Conservation (phyloP, 2,113 vertebrate species). For the Actenoides hombroni region DNA sequence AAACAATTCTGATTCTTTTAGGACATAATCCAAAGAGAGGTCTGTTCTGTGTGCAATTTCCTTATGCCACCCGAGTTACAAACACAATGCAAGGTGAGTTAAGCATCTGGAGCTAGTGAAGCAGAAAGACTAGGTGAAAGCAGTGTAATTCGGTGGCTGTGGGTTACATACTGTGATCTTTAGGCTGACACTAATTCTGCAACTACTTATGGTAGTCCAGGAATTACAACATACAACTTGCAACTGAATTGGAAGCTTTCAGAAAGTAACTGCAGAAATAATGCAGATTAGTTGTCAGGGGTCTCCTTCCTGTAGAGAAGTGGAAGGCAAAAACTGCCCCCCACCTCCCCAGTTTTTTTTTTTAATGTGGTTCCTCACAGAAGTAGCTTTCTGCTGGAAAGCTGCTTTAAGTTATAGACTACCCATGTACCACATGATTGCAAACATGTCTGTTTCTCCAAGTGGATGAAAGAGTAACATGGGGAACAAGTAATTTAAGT, state of each 20-base stretch:
- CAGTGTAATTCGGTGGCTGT: background rate
- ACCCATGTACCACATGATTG: background rate
- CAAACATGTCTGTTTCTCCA: background rate
- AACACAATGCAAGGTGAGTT: background rate
- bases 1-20: background rate
- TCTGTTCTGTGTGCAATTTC: background rate
- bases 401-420: background rate
- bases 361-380: background rate
- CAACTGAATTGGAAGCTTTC: background rate
- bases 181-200: background rate
- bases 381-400: background rate
- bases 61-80: background rate
- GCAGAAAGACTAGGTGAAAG: background rate
- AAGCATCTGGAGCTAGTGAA: background rate
- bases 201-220: background rate
- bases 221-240: background rate
- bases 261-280: background rate
- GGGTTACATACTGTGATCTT: background rate
- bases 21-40: background rate
- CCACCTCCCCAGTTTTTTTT: background rate
- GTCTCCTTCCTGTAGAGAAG: background rate
- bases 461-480: background rate
- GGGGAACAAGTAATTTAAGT: background rate
- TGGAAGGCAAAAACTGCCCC: background rate
- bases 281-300: background rate